Percentiles rank a stretch among this genome's conserved stretches.
phyloP scores from a whole-genome alignment of 2,113 vertebrate species.

The Eulemur rufifrons region DNA sequence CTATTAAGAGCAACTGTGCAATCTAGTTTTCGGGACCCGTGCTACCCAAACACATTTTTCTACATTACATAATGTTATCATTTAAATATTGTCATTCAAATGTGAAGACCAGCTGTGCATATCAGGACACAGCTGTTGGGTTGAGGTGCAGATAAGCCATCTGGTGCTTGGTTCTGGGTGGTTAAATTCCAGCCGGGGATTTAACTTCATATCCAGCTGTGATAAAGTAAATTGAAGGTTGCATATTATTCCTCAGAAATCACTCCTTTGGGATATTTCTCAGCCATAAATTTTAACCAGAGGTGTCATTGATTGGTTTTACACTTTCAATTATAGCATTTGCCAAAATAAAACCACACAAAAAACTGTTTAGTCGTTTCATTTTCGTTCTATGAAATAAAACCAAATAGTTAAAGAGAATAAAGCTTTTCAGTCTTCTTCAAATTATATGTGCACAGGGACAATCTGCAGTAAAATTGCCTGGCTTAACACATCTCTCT shows the following conservation, averaged over 20 bases:
- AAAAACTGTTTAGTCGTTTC: conserved; percentile 35
- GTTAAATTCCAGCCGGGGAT: conserved; percentile 78
- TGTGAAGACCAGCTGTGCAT: conserved; percentile 78
- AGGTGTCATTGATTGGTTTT: conserved; percentile 77
- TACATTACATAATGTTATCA: conserved; percentile 72
- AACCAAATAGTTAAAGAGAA: conserved; percentile 35
- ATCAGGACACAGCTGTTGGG: conserved; percentile 75
- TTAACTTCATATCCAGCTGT: conserved; percentile 79
- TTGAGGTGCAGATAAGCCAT: conserved; percentile 73
- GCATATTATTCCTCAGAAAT: conserved; percentile 79
- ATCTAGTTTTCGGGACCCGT: conserved; percentile 61
- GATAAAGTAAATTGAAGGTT: conserved; percentile 79
- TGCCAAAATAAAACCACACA: conserved; percentile 65
- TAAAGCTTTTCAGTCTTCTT: conserved; percentile 1
- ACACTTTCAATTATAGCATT: conserved; percentile 64
- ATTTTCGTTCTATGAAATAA: conserved; percentile 56
- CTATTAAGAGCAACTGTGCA: conserved; percentile 59
- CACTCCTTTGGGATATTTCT: conserved; percentile 60
- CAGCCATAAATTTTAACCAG: conserved; percentile 74
- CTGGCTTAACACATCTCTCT: background rate
- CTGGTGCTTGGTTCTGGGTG: conserved; percentile 78
- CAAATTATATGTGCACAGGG: background rate
- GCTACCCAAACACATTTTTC: conserved; percentile 75
- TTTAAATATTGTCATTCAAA: conserved; percentile 77
- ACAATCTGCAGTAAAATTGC: background rate